Conservation (phyloP, 35 echinoderm and acorn worm genomes). For the Ophioderma brevispina region DNA sequence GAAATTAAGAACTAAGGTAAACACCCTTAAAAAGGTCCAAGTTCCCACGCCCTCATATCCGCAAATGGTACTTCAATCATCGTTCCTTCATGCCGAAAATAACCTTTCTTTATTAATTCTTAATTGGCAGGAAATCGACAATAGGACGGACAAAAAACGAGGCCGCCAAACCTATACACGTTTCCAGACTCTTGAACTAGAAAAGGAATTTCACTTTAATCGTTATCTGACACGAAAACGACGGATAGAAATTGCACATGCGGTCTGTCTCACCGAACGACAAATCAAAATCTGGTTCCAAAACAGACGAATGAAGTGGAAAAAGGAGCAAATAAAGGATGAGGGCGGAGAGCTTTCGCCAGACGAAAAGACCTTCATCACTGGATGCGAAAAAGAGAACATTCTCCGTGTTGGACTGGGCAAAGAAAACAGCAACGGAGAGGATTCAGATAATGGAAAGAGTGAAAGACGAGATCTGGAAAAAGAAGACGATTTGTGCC, state of each 20-base stretch:
- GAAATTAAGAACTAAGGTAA: too few species aligned
- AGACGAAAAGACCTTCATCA: not conserved
- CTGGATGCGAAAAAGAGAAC: not conserved
- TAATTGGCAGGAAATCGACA: constrained; percentile 79
- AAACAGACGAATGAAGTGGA: constrained; percentile 98
- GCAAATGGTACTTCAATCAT: too few species aligned
- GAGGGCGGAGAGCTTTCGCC: not conserved
- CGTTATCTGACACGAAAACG: constrained; percentile 88
- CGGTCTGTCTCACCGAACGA: constrained; percentile 81
- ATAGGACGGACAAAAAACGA: constrained; percentile 93
- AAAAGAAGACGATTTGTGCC: not conserved
- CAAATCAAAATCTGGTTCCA: constrained; percentile 99
- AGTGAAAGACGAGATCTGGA: not conserved
- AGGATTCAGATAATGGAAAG: not conserved
- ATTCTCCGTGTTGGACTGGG: not conserved
- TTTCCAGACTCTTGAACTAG: constrained; percentile 89
- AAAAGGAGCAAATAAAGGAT: constrained; percentile 81
- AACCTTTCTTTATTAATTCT: too few species aligned
- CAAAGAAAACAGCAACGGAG: not conserved
- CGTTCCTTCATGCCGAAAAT: too few species aligned
- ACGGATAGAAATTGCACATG: constrained; percentile 95
- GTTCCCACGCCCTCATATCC: too few species aligned
- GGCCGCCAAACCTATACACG: constrained; percentile 90
- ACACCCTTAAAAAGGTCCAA: too few species aligned
- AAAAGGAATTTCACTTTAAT: constrained; percentile 98